Conservation (phyloP, 2,888 invertebrate genomes). For the Drosophila nigricruria region DNA sequence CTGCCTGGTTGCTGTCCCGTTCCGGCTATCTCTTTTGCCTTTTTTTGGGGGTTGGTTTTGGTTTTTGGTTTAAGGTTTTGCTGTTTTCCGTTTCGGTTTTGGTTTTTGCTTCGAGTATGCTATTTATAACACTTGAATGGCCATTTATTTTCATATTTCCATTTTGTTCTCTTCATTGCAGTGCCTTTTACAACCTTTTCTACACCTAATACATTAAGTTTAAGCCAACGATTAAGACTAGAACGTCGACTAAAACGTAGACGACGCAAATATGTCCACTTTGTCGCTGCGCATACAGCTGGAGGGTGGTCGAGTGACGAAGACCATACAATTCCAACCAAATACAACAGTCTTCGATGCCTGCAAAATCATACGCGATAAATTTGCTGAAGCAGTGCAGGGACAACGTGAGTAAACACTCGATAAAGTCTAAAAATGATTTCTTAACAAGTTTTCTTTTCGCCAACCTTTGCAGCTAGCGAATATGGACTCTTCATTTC, state of each 20-base stretch:
- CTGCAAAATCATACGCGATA: slow-evolving; percentile 97
- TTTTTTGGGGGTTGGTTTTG: slow-evolving; percentile 64
- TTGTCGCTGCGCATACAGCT: slow-evolving; percentile 94
- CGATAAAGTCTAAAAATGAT: not conserved
- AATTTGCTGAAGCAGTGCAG: slow-evolving; percentile 95
- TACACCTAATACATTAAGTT: slow-evolving; percentile 66
- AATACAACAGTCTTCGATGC: slow-evolving; percentile 98
- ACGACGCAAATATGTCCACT: slow-evolving; percentile 83
- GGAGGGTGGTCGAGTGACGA: slow-evolving; percentile 95
- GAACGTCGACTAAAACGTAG: slow-evolving; percentile 36
- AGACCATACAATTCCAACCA: slow-evolving; percentile 99
- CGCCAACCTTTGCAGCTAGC: slow-evolving; percentile 88
- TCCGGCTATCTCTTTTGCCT: slow-evolving; percentile 42
- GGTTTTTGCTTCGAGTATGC: slow-evolving; percentile 38
- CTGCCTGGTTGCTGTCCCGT: slow-evolving; percentile 52
- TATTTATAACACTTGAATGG: slow-evolving; percentile 60
- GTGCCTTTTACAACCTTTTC: slow-evolving; percentile 78
- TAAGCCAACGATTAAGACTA: slow-evolving; percentile 67
- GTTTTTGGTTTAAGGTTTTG: slow-evolving; percentile 34
- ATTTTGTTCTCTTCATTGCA: slow-evolving; percentile 51
- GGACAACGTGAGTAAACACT: slow-evolving; percentile 92
- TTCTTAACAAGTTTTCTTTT: too few species aligned
- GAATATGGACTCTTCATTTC: slow-evolving; percentile 98
- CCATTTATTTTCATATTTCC: slow-evolving; percentile 52
- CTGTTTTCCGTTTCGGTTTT: slow-evolving; percentile 24